phyloP scores from a whole-genome alignment of 2,797 vertebrate species.

The Dermochelys coriacea region DNA sequence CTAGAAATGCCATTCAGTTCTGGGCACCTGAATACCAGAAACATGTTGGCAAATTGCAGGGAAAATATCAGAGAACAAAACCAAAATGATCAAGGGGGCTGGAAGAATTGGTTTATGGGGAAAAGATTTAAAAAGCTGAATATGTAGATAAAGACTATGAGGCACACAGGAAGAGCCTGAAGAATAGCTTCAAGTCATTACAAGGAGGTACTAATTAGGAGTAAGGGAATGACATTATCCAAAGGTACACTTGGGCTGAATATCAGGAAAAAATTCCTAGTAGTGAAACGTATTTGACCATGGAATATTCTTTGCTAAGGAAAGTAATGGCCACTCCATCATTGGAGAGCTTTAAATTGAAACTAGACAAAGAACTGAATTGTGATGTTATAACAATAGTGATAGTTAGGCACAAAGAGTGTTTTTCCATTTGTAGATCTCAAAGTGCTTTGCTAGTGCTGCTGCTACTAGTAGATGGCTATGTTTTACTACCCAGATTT shows the following conservation, averaged over 20 bases:
- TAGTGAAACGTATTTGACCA: not conserved
- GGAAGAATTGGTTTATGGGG: not conserved
- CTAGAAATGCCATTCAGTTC: not conserved
- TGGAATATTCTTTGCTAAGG: not conserved
- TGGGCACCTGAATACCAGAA: not conserved
- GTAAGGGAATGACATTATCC: not conserved
- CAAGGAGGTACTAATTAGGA: not conserved
- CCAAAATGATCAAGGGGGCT: not conserved
- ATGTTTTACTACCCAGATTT: not conserved
- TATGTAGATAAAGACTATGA: accelerated
- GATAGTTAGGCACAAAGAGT: not conserved
- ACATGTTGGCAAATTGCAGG: not conserved
- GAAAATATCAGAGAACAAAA: not conserved
- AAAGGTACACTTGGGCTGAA: not conserved
- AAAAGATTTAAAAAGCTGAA: not conserved
- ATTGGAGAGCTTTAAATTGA: not conserved
- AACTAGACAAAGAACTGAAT: not conserved
- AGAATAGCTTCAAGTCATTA: not conserved
- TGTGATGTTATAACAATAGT: not conserved
- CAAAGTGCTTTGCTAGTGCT: not conserved
- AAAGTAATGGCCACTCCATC: not conserved
- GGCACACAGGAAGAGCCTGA: not conserved
- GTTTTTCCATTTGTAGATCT: not conserved
- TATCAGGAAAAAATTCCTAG: not conserved
- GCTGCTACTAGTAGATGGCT: not conserved